These are phyloP conservation scores for Eupeodes corollae DNA, from an alignment of 1,140 invertebrate genomes.

Conservation along the genomic window DNA sequence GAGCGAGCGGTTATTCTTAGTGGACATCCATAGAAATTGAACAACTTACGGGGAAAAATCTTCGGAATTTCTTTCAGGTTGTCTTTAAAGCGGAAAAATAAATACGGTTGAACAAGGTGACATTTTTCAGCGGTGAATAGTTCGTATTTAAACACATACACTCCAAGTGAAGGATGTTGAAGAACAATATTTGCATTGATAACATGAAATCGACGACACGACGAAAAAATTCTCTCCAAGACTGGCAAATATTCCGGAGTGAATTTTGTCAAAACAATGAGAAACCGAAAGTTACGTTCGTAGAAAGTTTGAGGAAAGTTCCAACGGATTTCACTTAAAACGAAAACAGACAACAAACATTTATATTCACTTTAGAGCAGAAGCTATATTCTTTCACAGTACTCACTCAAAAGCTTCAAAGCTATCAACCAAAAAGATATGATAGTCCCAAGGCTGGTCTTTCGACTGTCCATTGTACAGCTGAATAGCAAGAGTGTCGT, in stretches of 20 bases:
- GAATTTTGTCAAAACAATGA: constrained; percentile 13
- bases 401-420: constrained; percentile 14
- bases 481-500: constrained; percentile 8
- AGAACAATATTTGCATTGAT: too few relatives aligned
- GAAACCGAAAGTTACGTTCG: constrained; percentile 16
- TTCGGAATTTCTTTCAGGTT: too few relatives aligned
- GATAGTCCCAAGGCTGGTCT: constrained; percentile 5
- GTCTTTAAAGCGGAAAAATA: too few relatives aligned
- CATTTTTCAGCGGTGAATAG: too few relatives aligned
- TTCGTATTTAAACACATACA: too few relatives aligned
- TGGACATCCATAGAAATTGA: constrained; percentile 13
- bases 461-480: constrained; percentile 5
- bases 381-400: too few relatives aligned
- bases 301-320: constrained; percentile 10
- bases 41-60: constrained; percentile 10
- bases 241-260: too few relatives aligned
- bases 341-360: neutral
- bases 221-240: too few relatives aligned
- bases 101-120: too few relatives aligned
- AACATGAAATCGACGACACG: too few relatives aligned
- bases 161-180: too few relatives aligned
- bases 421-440: constrained; percentile 17
- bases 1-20: constrained; percentile 18
- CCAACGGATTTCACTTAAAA: constrained; percentile 6
- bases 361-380: too few relatives aligned